Base-by-base conservation (phyloP, 1,140 invertebrate genomes). In the Trichonephila inaurata region DNA sequence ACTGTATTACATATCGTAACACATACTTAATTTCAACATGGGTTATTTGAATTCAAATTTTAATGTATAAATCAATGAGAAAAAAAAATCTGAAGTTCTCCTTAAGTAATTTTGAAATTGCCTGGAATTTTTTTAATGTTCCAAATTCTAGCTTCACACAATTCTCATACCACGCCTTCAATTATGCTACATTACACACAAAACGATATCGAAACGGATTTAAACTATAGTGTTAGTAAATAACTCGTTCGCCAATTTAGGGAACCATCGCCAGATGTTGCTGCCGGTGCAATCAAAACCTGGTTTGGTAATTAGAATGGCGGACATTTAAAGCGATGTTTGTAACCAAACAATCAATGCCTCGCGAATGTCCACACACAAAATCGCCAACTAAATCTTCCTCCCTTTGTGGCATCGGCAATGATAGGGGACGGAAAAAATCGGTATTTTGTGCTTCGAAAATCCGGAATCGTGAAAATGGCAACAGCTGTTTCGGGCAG, bases 311-410 rank as follows among this genome's bases (percentile, higher is more conserved):
- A 91, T 91, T 91, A 91, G 89, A 83, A 61, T 24, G 60, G 89
- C 61, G 19, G 77, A 83, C 21, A 61, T 83, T 51, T 83, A 91
- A 91, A 91, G 77, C 61, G 89, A 69, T 90, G 69, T 90, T 72
- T 91, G 77, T 91, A 64, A 28, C 89, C 89, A 91, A 91, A 91
- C 89, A 91, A 91, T 91, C 89, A 91, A 91, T 91, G 89, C 69
- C 60, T 28, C 61, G 21, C 89, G 19, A 81, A 77, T 77, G 89
- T 91, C 89, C 89, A 64, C 89, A 64, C 89, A 51, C 7, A 91
- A 91, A 58, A 83, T 82, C 40, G 89, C 89, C 51, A 77, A 62
- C 60, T 77, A 83, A 91, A 91, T 83, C 77, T 66, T 91, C 77
- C 89, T 72, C 72, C 51, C 51, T 51, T 51, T 51, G 10, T 51